Percentiles rank a stretch among this genome's conserved stretches.
phyloP scores from a whole-genome alignment of 2,113 vertebrate species.

The Prunella fulvescens region DNA sequence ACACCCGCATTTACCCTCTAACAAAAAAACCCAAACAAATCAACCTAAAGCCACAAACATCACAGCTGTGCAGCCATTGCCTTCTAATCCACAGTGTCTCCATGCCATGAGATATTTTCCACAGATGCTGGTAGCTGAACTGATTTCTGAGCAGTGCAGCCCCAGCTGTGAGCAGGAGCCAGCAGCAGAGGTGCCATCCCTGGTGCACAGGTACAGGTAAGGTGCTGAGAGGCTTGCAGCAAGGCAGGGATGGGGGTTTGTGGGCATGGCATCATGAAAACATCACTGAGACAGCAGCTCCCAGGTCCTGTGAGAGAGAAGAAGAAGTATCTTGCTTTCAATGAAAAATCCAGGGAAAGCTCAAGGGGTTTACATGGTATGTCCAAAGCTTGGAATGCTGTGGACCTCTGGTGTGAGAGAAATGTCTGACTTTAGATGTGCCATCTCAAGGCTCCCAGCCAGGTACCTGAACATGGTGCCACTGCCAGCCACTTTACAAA shows the following conservation, averaged over 20 bases:
- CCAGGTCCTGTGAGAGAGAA: background rate
- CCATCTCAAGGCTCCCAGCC: background rate
- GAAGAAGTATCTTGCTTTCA: background rate
- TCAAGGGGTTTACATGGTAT: background rate
- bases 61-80: background rate
- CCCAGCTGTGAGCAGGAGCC: background rate
- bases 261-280: background rate
- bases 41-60: background rate
- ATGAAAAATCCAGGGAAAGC: background rate
- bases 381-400: background rate
- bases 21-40: background rate
- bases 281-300: background rate
- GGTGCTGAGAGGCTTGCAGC: background rate
- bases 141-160: background rate
- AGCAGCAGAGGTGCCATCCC: background rate
- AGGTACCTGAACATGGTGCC: background rate
- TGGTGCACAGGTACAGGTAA: background rate
- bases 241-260: background rate
- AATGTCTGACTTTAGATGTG: background rate
- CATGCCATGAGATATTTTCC: background rate
- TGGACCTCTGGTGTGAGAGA: background rate
- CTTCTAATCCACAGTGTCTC: background rate
- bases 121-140: background rate
- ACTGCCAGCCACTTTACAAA: background rate
- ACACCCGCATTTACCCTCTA: background rate